Evolutionary conservation across 2,888 invertebrate genomes (phyloP).

Genomic region (Exocentrus adspersus): DNA sequence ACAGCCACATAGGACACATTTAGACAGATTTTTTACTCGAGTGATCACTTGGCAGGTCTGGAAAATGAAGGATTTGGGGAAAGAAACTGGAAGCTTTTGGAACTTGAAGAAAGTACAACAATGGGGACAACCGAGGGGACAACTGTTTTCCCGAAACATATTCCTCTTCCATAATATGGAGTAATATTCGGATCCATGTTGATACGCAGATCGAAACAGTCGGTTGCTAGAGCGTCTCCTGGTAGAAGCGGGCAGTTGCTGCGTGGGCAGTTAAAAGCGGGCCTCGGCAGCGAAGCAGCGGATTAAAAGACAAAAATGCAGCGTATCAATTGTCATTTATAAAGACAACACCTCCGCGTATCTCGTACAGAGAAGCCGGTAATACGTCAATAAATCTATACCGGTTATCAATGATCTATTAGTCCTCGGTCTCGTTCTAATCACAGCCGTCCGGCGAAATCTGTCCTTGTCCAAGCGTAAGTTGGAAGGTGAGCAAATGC

Average conservation of each 20-base stretch:
- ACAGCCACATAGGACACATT: too few relatives aligned
- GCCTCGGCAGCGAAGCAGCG: conserved; percentile 15
- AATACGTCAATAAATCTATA: conserved; percentile 57
- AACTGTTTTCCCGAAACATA: too few relatives aligned
- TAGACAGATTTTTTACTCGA: too few relatives aligned
- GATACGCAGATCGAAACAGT: too few relatives aligned
- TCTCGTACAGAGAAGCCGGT: conserved; percentile 51
- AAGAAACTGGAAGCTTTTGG: too few relatives aligned
- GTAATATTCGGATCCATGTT: too few relatives aligned
- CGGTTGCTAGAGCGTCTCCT: too few relatives aligned
- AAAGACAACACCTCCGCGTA: conserved; percentile 49
- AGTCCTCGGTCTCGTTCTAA: conserved; percentile 40
- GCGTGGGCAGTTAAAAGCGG: conserved; percentile 6
- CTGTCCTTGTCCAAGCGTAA: conserved; percentile 45
- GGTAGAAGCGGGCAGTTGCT: background rate
- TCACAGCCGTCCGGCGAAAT: conserved; percentile 4
- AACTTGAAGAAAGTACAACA: too few relatives aligned
- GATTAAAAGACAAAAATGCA: conserved; percentile 30
- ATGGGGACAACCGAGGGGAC: too few relatives aligned
- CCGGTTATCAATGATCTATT: conserved; percentile 54
- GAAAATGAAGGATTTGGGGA: too few relatives aligned
- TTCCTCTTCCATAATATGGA: too few relatives aligned
- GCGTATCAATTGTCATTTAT: conserved; percentile 45
- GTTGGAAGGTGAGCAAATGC: conserved; percentile 57
- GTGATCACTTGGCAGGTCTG: too few relatives aligned